Conservation (phyloP, 2,113 vertebrate species). For the Otis tarda region DNA sequence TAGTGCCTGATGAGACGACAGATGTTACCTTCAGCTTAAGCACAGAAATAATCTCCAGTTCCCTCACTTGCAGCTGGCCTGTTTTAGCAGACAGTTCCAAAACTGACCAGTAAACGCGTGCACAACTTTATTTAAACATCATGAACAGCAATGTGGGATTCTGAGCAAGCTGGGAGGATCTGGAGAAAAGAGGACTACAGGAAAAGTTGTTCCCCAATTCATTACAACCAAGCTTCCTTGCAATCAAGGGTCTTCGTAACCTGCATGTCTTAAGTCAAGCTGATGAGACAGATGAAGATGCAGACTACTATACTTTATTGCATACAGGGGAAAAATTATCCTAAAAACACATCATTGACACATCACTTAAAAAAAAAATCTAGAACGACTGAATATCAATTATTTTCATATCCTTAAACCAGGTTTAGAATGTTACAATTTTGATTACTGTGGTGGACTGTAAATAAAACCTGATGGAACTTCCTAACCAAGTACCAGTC, state of each 20-base stretch:
- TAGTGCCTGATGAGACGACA: not conserved
- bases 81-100: conserved; percentile 82
- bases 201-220: not conserved
- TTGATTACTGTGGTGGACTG: no score
- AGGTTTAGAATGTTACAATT: not conserved
- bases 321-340: not conserved
- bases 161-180: not conserved
- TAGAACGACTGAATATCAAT: not conserved
- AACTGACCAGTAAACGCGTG: conserved; percentile 33
- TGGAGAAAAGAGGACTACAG: not conserved
- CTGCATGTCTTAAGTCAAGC: not conserved
- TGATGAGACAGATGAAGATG: not conserved
- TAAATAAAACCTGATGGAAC: not conserved
- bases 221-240: not conserved
- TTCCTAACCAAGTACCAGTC: not conserved
- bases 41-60: conserved; percentile 86
- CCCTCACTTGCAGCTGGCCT: conserved; percentile 85
- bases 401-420: not conserved
- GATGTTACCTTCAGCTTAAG: conserved; percentile 86
- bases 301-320: not conserved
- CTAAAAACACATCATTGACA: not conserved
- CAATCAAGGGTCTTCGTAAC: not conserved
- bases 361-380: not conserved
- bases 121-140: not conserved
- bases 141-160: not conserved